A percentile compares a stretch with the other conserved stretches of the same genome.
These are phyloP conservation scores for Caenorhabditis afra DNA, from an alignment of 2,888 invertebrate genomes.

Conservation along the genomic window DNA sequence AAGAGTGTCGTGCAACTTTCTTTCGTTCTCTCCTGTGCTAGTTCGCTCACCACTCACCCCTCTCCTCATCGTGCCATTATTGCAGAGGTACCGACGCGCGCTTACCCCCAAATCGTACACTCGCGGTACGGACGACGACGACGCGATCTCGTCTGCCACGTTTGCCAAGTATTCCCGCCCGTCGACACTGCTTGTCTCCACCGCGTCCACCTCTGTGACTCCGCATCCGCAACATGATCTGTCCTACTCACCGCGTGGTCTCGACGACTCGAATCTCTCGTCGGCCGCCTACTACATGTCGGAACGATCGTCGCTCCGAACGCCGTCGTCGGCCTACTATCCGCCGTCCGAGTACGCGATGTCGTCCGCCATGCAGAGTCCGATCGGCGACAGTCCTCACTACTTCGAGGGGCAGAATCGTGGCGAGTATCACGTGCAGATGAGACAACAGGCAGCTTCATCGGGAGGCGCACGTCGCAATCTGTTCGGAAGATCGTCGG, in stretches of 20 bases:
- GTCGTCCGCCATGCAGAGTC: slow-evolving; percentile 33
- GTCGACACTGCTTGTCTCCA: slow-evolving; percentile 41
- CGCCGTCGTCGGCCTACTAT: slow-evolving; percentile 57
- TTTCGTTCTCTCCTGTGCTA: no score
- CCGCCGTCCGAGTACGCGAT: slow-evolving; percentile 40
- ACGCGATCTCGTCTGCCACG: slow-evolving; percentile 39
- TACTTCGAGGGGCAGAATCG: slow-evolving; percentile 38
- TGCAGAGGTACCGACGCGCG: slow-evolving; percentile 57
- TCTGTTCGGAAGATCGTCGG: slow-evolving; percentile 60
- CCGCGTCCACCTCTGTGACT: slow-evolving; percentile 3
- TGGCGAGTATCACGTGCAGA: slow-evolving; percentile 58
- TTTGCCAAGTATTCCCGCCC: slow-evolving; percentile 52
- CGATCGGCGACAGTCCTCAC: slow-evolving; percentile 26
- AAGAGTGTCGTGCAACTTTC: no score
- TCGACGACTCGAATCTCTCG: slow-evolving; percentile 41
- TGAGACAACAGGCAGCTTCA: slow-evolving; percentile 29
- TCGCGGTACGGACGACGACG: slow-evolving; percentile 33
- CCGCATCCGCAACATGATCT: slow-evolving; percentile 35
- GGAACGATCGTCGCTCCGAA: slow-evolving; percentile 64
- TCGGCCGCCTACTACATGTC: slow-evolving; percentile 66
- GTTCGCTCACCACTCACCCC: no score
- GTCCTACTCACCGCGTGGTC: slow-evolving; percentile 44
- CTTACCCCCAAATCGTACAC: slow-evolving; percentile 52
- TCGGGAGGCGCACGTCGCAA: slow-evolving; percentile 58
- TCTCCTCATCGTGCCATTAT: slow-evolving; percentile 1